These are phyloP conservation scores for Portevinia maculata DNA, from an alignment of 2,888 invertebrate genomes.

Conservation along the genomic window DNA sequence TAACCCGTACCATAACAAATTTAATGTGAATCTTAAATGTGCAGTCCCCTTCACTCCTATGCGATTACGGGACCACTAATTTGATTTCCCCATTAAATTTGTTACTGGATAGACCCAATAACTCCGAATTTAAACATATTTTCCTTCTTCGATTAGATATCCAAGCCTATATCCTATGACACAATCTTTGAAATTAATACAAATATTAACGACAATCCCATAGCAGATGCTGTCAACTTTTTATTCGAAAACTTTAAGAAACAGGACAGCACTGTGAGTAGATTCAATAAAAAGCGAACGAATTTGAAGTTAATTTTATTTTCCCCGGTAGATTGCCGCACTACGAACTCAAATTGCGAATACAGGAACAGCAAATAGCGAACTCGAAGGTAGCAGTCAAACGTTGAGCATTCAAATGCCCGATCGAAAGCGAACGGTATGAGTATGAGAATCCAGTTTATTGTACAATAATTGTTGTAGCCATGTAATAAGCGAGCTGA, in stretches of 20 bases:
- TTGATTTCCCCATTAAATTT: no score
- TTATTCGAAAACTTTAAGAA: conserved; percentile 23
- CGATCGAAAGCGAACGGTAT: conserved; percentile 62
- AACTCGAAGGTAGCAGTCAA: conserved; percentile 23
- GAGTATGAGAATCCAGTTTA: conserved; percentile 50
- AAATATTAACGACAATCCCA: conserved; percentile 35
- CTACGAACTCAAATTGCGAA: conserved; percentile 16
- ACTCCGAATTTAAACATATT: no score
- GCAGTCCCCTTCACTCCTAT: no score
- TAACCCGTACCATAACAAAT: no score
- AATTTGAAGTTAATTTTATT: not conserved
- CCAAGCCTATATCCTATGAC: conserved; percentile 54
- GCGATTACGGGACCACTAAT: no score
- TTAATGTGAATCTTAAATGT: not conserved
- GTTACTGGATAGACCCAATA: no score
- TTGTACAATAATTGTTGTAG: not conserved
- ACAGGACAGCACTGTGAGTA: conserved; percentile 32
- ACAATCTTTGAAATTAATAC: conserved; percentile 27
- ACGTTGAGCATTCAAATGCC: conserved; percentile 14
- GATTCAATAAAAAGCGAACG: not conserved
- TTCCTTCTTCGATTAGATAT: conserved; percentile 19
- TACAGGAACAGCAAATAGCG: conserved; percentile 4
- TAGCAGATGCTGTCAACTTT: conserved; percentile 52
- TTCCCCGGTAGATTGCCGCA: conserved; percentile 34
- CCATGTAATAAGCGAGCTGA: conserved; percentile 6